Conservation (phyloP, 2,113 vertebrate genomes). For the rat (Rattus norvegicus) region GRCr8 NC_086023.1:108209501-108210000, state of each 20-base stretch:
- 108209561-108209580: not conserved
- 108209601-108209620: not conserved
- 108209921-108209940: not conserved
- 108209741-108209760: not conserved
- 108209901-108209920: not conserved
- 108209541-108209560: not conserved
- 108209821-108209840: not conserved
- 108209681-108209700: not conserved
- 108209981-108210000: not conserved
- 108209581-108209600: not conserved
- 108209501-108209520: no score
- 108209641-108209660: not conserved
- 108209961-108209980: not conserved
- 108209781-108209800: not conserved
- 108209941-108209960: constrained; percentile 40
- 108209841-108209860: not conserved
- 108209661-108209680: not conserved
- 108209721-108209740: not conserved
- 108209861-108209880: no score
- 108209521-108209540: not conserved
- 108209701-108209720: not conserved
- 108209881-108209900: no score
- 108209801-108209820: not conserved
- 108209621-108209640: not conserved
- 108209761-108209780: not conserved